Conservation (phyloP, 2,888 invertebrate genomes). For the Ichneumoninae sp. region DNA sequence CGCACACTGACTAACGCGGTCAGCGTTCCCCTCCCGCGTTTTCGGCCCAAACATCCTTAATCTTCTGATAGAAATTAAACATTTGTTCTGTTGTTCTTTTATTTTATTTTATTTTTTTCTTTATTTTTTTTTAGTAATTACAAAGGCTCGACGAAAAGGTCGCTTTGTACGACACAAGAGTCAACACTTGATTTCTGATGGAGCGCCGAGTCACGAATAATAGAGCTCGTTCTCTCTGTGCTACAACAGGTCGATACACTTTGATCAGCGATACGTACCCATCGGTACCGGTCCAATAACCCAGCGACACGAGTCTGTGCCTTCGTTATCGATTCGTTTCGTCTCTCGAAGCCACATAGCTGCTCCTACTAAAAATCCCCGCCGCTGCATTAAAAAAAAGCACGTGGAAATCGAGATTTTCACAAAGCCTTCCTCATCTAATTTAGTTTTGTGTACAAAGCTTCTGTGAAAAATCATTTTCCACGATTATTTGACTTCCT, state of each 20-base stretch:
- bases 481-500: too few species aligned
- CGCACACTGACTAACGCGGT: too few species aligned
- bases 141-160: too few species aligned
- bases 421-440: too few species aligned
- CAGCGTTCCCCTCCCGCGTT: too few species aligned
- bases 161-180: background rate
- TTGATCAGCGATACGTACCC: slow-evolving; percentile 61
- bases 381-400: background rate
- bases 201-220: slow-evolving; percentile 20
- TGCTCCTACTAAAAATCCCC: background rate
- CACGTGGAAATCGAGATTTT: too few species aligned
- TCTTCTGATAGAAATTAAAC: background rate
- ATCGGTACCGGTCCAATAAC: slow-evolving; percentile 50
- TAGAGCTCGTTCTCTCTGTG: slow-evolving; percentile 41
- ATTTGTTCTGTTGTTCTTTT: too few species aligned
- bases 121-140: too few species aligned
- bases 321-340: slow-evolving; percentile 61
- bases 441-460: too few species aligned
- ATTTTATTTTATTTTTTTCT: background rate
- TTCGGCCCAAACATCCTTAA: too few species aligned
- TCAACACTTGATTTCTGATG: slow-evolving; percentile 22
- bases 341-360: slow-evolving; percentile 40
- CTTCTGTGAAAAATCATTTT: too few species aligned
- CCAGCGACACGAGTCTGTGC: slow-evolving; percentile 30
- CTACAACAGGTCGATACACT: slow-evolving; percentile 63